Evolutionary conservation across 1,140 invertebrate species (phyloP), one percentile per base, ranked within the genome.

Genomic region (Drosophila aff.): DNA sequence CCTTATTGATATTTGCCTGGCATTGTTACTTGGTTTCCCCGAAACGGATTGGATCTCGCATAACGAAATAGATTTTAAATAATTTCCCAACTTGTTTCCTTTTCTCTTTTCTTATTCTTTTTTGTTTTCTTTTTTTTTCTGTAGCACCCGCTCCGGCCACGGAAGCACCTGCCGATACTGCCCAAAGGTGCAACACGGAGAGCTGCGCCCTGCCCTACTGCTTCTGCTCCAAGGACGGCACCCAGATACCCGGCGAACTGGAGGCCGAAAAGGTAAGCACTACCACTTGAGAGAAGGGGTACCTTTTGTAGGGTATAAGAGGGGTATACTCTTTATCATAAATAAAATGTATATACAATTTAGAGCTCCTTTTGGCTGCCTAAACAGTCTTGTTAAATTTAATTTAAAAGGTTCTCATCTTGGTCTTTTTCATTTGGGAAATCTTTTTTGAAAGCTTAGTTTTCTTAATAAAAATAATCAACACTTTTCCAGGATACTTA

Each of bases 191-290:
- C 91, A 95, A 98, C 78, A 94, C 95, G 2, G 93, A 95, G 1
- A 94, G 95, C 46, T 99, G 98, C 89, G 92, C 94, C 53, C 94
- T 99, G 62, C 98, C 98, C 9, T 97, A 98, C 83, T 99, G 98
- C 92, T 98, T 97, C 93, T 99, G 98, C 92, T 98, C 97, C 7
- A 96, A 96, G 89, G 97, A 98, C 93, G 97, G 97, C 9, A 98
- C 97, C 1, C 93, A 95, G 33, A 97, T 98, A 80, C 97, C 97
- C 4, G 97, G 97, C 41, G 96, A 95, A 40, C 93, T 98, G 36
- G 95, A 96, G 53, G 95, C 96, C 15, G 95, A 97, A 92, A 96
- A 97, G 82, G 97, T 97, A 94, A 95, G 92, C 38, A 21, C 9
- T 11, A 4, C 16, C 23, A 28, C 23, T 50, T 4, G 10, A 16